Evolutionary conservation across 37 sponge, comb jelly and placozoan species (phyloP).

Genomic region (Haliclona indistincta): DNA sequence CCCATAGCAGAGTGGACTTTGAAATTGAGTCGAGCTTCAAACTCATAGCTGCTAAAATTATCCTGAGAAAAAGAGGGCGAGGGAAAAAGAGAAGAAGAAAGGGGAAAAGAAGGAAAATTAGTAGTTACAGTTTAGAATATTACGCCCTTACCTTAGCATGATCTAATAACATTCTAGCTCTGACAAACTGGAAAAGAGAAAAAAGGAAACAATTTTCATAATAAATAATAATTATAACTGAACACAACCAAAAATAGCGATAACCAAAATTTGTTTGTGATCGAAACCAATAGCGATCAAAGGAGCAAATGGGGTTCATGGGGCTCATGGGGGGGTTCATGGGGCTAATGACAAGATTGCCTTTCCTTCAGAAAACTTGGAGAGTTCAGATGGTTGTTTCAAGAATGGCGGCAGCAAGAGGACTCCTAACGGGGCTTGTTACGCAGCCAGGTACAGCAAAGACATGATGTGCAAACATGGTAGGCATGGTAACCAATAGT

Average conservation of each 20-base stretch:
- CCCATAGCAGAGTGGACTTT: constrained; percentile 73
- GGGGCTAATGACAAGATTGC: too few relatives aligned
- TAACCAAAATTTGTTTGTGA: too few relatives aligned
- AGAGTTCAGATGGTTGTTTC: too few relatives aligned
- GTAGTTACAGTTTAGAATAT: not conserved
- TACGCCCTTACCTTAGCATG: constrained; percentile 9
- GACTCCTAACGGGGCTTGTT: too few relatives aligned
- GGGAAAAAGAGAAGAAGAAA: not conserved
- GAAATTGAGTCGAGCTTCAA: constrained; percentile 81
- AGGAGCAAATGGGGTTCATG: too few relatives aligned
- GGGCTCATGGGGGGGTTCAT: too few relatives aligned
- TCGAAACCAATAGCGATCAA: too few relatives aligned
- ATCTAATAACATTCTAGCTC: constrained; percentile 7
- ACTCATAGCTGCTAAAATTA: constrained; percentile 71
- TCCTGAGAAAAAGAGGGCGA: constrained; percentile 39
- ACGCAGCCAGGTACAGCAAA: too few relatives aligned
- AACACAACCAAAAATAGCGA: not conserved
- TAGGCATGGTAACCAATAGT: too few relatives aligned
- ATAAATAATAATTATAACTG: not conserved
- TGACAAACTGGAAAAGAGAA: not conserved
- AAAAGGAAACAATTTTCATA: not conserved
- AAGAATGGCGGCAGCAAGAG: too few relatives aligned
- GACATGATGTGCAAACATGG: too few relatives aligned
- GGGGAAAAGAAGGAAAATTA: not conserved
- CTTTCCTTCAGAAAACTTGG: too few relatives aligned